Evolutionary conservation across 2,888 invertebrate genomes (phyloP), one percentile per base, ranked within the genome.

Genomic region (Troides oblongomaculatus): DNA sequence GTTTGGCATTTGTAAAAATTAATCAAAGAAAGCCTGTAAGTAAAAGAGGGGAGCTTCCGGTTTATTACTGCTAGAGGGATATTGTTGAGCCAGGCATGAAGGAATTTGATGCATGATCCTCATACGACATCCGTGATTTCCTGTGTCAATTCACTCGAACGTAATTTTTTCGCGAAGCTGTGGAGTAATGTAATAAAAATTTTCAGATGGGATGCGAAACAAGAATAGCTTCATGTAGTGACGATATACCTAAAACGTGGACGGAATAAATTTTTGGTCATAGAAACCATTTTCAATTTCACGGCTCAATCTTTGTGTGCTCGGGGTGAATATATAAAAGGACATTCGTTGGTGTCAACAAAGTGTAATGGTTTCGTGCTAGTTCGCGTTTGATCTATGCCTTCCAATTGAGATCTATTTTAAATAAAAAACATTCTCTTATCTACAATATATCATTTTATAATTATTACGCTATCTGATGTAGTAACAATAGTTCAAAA

Each of bases 221-320:
- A 82, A 79, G 77, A 79, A 78, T 76, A 77, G 76, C 77, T 74
- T 72, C 78, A 76, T 85, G 84, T 86, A 83, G 86, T 86, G 84
- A 86, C 87, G 85, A 85, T 89, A 88, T 83, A 84, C 82, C 73
- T 80, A 74, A 81, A 79, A 86, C 90, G 89, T 89, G 90, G 74
- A 80, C 77, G 73, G 90, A 90, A 92, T 92, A 91, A 81, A 88
- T 87, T 91, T 89, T 89, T 88, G 89, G 87, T 87, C 88, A 90
- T 90, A 87, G 89, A 87, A 90, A 89, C 87, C 87, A 90, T 90
- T 91, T 92, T 90, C 91, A 91, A 91, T 92, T 92, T 90, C 88
- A 92, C 87, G 88, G 88, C 89, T 91, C 91, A 92, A 91, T 92
- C 90, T 90, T 90, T 91, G 88, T 89, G 85, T 88, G 89, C 86